A percentile compares a stretch with the other conserved stretches of the same genome.
Conservation (phyloP, 2,797 vertebrate genomes). For the Eulemur mongoz region DNA sequence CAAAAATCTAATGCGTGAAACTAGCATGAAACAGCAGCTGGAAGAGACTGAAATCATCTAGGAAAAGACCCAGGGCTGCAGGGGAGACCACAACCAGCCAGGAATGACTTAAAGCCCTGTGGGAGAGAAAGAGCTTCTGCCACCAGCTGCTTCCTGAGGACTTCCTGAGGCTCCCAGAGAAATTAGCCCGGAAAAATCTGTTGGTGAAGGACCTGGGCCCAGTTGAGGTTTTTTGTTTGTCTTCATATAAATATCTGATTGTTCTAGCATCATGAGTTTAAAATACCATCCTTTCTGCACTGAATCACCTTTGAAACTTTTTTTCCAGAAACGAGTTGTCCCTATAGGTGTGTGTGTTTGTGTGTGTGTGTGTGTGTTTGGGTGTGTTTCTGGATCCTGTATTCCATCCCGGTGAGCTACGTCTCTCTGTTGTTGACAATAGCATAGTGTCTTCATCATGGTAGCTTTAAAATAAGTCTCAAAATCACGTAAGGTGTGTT, state of each 20-base stretch:
- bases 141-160: background rate
- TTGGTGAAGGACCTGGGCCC: slow-evolving; percentile 83
- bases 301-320: background rate
- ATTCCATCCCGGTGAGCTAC: too few species aligned
- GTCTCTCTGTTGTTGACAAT: background rate
- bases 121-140: slow-evolving; percentile 51
- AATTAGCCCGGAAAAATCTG: slow-evolving; percentile 72
- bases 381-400: background rate
- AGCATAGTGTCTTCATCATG: background rate
- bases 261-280: background rate
- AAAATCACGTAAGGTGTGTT: background rate
- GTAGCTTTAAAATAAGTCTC: background rate
- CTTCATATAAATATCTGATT: background rate
- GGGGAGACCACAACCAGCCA: slow-evolving; percentile 79
- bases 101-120: slow-evolving; percentile 73
- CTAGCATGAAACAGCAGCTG: slow-evolving; percentile 90
- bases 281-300: background rate
- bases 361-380: background rate
- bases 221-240: background rate
- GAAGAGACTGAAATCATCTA: slow-evolving; percentile 93
- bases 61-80: slow-evolving; percentile 87
- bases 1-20: slow-evolving; percentile 92
- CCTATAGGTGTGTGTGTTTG: background rate
- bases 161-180: slow-evolving; percentile 62
- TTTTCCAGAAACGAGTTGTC: background rate